Conservation (phyloP, 2,113 vertebrate species). For the Mus spicilegus region DNA sequence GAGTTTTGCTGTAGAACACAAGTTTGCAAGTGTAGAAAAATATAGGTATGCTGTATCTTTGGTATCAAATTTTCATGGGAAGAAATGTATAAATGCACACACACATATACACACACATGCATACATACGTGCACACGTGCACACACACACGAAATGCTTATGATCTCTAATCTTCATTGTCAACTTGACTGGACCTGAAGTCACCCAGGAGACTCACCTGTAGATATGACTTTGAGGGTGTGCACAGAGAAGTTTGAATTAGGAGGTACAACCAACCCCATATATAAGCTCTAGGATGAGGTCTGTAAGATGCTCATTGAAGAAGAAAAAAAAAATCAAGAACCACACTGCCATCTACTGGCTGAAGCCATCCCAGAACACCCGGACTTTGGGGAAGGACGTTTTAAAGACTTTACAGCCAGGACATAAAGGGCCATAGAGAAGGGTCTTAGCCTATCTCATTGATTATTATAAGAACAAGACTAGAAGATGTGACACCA, state of each 20-base stretch:
- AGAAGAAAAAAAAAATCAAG: neutral
- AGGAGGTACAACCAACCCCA: neutral
- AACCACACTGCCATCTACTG: neutral
- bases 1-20: neutral
- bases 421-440: neutral
- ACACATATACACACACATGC: neutral
- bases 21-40: neutral
- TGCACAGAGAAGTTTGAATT: neutral
- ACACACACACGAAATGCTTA: no score
- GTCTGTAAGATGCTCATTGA: neutral
- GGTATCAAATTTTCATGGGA: neutral
- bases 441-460: neutral
- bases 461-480: neutral
- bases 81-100: neutral
- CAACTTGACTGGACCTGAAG: neutral
- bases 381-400: neutral
- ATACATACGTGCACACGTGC: accelerated
- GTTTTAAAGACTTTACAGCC: neutral
- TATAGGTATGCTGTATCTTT: neutral
- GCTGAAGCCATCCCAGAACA: neutral
- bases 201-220: neutral
- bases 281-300: neutral
- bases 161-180: neutral
- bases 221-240: neutral
- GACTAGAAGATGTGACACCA: neutral